These are phyloP conservation scores for Dasysyrphus tricinctus DNA, from an alignment of 2,888 invertebrate species.

Conservation along the genomic window DNA sequence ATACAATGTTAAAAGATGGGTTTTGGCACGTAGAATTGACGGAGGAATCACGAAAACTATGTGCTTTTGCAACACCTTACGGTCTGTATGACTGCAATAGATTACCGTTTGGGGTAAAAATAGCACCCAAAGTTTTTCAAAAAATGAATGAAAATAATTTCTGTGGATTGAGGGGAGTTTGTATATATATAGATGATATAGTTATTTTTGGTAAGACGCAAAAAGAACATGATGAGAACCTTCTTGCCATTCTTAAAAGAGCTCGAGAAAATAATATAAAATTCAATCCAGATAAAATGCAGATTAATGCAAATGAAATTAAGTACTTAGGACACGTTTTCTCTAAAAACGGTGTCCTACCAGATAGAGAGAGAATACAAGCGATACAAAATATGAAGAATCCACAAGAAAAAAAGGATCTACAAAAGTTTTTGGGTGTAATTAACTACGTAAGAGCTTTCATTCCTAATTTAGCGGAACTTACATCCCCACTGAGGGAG, in stretches of 20 bases:
- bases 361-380: slow-evolving; percentile 57
- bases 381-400: slow-evolving; percentile 51
- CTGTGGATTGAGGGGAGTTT: too few relatives aligned
- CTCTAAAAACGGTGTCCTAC: slow-evolving; percentile 62
- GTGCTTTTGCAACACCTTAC: too few relatives aligned
- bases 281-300: slow-evolving; percentile 77
- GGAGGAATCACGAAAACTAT: too few relatives aligned
- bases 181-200: slow-evolving; percentile 65
- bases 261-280: too few relatives aligned
- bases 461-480: slow-evolving; percentile 67
- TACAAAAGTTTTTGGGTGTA: slow-evolving; percentile 56
- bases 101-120: slow-evolving; percentile 36
- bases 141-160: slow-evolving; percentile 9
- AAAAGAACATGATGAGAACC: slow-evolving; percentile 20
- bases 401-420: slow-evolving; percentile 41
- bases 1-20: slow-evolving; percentile 50
- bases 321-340: slow-evolving; percentile 77
- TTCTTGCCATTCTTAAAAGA: slow-evolving; percentile 16
- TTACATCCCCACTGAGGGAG: too few relatives aligned
- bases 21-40: slow-evolving; percentile 50
- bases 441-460: slow-evolving; percentile 71
- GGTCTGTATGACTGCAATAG: too few relatives aligned
- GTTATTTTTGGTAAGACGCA: slow-evolving; percentile 44
- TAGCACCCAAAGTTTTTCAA: slow-evolving; percentile 9
- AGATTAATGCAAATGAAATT: slow-evolving; percentile 63